Percentiles rank a stretch among this genome's conserved stretches.
Evolutionary conservation across 2,113 vertebrate genomes (phyloP).

Genomic region (Electrona antarctica): DNA sequence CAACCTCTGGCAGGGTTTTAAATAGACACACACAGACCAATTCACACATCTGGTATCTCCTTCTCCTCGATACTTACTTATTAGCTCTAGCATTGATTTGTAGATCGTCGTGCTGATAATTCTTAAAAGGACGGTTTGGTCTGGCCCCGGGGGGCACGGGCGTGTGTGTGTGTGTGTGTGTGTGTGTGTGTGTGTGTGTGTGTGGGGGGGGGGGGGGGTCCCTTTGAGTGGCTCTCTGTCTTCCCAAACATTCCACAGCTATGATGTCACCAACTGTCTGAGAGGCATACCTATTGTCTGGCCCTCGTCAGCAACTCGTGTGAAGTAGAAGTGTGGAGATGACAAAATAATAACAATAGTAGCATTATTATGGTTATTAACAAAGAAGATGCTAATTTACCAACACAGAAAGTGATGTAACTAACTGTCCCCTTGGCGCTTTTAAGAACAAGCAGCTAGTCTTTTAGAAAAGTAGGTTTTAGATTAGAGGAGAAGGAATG

Average conservation of each 20-base stretch:
- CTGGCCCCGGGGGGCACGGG: background rate
- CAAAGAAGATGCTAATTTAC: background rate
- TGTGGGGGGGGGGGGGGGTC: background rate
- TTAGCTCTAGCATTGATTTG: too few species aligned
- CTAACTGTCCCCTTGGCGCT: too few species aligned
- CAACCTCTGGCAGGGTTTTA: background rate
- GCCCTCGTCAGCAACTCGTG: slow-evolving; percentile 52
- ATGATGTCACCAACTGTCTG: slow-evolving; percentile 66
- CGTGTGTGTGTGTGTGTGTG: slow-evolving; percentile 13
- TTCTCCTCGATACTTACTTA: too few species aligned
- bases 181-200: slow-evolving; percentile 14
- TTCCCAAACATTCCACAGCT: slow-evolving; percentile 57
- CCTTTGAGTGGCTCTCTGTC: slow-evolving; percentile 13
- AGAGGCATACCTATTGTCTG: slow-evolving; percentile 62
- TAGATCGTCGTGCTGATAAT: too few species aligned
- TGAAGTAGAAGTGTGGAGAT: slow-evolving; percentile 14
- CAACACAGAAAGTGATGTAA: too few species aligned
- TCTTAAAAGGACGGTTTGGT: background rate
- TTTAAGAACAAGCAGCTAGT: too few species aligned
- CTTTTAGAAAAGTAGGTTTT: too few species aligned
- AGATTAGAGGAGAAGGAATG: background rate
- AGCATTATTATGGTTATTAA: slow-evolving; percentile 5
- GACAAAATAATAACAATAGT: too few species aligned
- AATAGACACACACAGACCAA: background rate
- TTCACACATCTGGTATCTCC: background rate